Evolutionary conservation across 2,797 vertebrate genomes (phyloP), one percentile per base, ranked within the genome.

Genomic region (Catharus ustulatus): DNA sequence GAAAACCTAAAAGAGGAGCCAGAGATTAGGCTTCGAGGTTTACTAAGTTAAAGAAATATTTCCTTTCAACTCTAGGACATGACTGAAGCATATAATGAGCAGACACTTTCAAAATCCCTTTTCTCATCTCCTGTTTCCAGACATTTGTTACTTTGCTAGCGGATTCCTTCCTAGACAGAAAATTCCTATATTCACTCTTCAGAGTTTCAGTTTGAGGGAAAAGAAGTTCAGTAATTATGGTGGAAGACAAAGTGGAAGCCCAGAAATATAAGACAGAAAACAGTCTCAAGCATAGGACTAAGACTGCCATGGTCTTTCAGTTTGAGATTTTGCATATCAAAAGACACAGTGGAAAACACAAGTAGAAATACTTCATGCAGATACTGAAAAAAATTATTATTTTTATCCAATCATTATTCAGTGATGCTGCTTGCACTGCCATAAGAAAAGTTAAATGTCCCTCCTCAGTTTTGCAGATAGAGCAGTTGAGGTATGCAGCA

Each of bases 371-470:
- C 21, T 59, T 93, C 42, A 43, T 27, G 19, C 1, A 54, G 23
- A 5, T 13, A 11, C 20, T 7, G 2, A 55, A 84, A 86, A 45
- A 77, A 86, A 55, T 36, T 34, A 71, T 89, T 87, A 23, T 61
- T 87, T 91, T 79, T 51, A 85, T 79, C 34, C 42, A 75, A 63
- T 59, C 51, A 63, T 80, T 73, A 84, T 73, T 84, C 93, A 87
- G 49, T 66, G 40, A 91, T 54, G 36, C 10, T 82, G 74, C 79
- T 84, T 84, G 62, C 34, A 61, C 12, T 52, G n/a, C 55, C 9
- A 0, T 46, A 71, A 73, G 67, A 83, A 57, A 90, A 81, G 54
- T 82, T 48, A 71, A 95, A 89, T 77, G 78, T 59, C 61, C 18
- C 45, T 74, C 59, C 52, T 76, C 32, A 32, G 29, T 87, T 85